Evolutionary conservation across 2,797 vertebrate genomes (phyloP).

Genomic region (Lophotriccus pileatus): DNA sequence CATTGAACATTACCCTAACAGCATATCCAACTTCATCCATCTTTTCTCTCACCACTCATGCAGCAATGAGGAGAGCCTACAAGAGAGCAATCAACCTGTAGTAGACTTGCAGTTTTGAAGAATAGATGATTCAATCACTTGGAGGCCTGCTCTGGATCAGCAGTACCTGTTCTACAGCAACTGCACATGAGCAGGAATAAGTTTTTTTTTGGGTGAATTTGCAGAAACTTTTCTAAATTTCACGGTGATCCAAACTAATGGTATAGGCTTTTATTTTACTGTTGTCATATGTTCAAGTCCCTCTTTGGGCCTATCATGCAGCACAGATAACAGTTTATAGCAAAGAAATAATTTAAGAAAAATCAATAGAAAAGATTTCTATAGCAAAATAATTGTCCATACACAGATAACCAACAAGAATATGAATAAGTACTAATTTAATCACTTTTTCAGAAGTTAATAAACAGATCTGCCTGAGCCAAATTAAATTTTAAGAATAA

Average conservation of each 20-base stretch:
- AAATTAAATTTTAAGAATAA: slow-evolving; percentile 2
- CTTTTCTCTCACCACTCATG: not conserved
- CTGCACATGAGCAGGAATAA: not conserved
- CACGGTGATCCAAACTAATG: not conserved
- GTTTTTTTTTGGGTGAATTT: not conserved
- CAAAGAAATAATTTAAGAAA: not conserved
- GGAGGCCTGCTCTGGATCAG: not conserved
- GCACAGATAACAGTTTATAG: not conserved
- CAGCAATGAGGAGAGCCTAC: not conserved
- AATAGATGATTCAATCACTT: not conserved
- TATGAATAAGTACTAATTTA: not conserved
- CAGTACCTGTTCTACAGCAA: not conserved
- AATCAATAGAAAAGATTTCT: not conserved
- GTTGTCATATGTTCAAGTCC: not conserved
- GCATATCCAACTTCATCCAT: not conserved
- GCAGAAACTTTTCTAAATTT: not conserved
- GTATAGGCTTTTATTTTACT: not conserved
- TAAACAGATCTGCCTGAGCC: not conserved
- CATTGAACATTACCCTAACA: not conserved
- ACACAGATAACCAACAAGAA: not conserved
- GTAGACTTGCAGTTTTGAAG: not conserved
- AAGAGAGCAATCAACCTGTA: not conserved
- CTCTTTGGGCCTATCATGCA: not conserved
- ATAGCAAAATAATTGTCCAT: not conserved
- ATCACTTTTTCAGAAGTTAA: not conserved